Conservation (phyloP, 2,113 vertebrate genomes). For the Menura novaehollandiae region DNA sequence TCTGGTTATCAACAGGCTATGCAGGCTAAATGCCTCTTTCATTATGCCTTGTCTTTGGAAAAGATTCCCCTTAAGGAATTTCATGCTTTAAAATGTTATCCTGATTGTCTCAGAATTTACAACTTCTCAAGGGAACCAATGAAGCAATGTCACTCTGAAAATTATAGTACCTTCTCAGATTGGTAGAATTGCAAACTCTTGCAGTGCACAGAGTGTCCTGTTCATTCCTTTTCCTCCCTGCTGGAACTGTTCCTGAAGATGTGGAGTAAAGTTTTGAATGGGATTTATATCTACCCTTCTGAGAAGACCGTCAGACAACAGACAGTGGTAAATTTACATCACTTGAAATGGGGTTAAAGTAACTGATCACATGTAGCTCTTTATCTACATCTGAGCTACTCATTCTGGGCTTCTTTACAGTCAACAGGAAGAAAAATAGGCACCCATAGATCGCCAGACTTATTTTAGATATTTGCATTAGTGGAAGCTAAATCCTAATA, state of each 20-base stretch:
- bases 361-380: neutral
- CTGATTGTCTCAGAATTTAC: neutral
- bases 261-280: neutral
- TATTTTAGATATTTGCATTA: neutral
- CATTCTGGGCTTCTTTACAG: neutral
- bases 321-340: neutral
- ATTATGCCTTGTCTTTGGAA: neutral
- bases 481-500: neutral
- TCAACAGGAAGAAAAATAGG: neutral
- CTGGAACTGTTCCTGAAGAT: neutral
- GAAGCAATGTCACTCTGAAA: neutral
- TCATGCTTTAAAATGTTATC: neutral
- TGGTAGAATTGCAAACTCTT: neutral
- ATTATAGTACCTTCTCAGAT: neutral
- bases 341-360: neutral
- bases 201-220: neutral
- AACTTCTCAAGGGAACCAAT: neutral
- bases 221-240: neutral
- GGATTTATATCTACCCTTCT: neutral
- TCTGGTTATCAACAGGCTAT: neutral
- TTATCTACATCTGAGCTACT: neutral
- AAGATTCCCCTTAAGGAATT: neutral
- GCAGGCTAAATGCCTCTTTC: neutral
- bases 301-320: neutral
- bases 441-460: neutral